Percentiles rank a stretch among this genome's conserved stretches.
phyloP scores from a whole-genome alignment of 2,113 vertebrate genomes.

The Eurystomus gularis region DNA sequence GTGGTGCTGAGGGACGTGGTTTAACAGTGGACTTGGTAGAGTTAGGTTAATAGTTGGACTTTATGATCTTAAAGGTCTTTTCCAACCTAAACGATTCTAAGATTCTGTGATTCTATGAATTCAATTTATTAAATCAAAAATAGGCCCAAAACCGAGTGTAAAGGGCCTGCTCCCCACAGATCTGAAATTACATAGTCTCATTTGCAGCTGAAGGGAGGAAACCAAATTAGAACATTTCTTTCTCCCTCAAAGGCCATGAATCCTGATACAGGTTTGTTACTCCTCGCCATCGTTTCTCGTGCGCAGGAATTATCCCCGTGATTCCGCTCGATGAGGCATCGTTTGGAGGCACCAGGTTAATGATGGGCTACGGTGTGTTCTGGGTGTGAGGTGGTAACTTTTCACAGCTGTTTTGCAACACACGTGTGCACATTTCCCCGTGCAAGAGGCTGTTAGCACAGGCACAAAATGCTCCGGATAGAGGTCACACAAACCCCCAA shows the following conservation, averaged over 20 bases:
- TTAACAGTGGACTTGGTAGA: too few relatives aligned
- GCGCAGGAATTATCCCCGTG: not conserved
- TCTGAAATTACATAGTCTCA: not conserved
- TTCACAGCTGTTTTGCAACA: not conserved
- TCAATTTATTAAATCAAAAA: not conserved
- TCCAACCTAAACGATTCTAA: too few relatives aligned
- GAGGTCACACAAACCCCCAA: not conserved
- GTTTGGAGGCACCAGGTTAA: not conserved
- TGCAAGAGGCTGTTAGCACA: not conserved
- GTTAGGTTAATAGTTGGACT: too few relatives aligned
- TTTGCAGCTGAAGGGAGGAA: slow-evolving; percentile 27
- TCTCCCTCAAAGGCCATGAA: not conserved
- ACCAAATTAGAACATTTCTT: slow-evolving; percentile 29
- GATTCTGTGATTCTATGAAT: not conserved
- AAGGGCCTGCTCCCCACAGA: not conserved
- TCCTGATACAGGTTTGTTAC: not conserved
- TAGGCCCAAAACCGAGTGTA: not conserved
- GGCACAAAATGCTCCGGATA: rapidly evolving
- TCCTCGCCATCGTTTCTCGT: rapidly evolving
- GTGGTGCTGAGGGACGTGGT: too few relatives aligned
- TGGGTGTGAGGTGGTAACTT: not conserved
- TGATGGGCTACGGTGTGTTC: rapidly evolving
- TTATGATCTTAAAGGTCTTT: too few relatives aligned
- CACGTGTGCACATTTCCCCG: rapidly evolving
- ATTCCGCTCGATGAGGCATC: rapidly evolving